Percentiles rank a stretch among this genome's conserved stretches.
Conservation (phyloP, 2,797 vertebrate species). For the Falco peregrinus region DNA sequence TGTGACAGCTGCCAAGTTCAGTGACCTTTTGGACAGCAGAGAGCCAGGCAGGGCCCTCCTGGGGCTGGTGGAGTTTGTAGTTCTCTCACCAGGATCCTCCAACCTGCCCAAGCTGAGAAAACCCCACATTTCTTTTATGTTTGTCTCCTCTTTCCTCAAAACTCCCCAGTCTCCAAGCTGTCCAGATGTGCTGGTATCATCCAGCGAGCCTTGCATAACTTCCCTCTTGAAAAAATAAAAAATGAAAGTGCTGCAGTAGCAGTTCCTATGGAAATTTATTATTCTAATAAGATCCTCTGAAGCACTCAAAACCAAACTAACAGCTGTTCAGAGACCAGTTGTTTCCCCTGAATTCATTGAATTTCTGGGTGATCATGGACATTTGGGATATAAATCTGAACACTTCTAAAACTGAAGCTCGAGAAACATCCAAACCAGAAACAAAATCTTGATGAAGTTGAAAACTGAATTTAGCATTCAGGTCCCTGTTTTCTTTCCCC, state of each 20-base stretch:
- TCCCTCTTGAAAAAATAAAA: not conserved
- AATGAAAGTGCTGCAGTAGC: slow-evolving; percentile 6
- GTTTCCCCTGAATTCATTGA: slow-evolving; percentile 37
- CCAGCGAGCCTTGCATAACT: slow-evolving; percentile 26
- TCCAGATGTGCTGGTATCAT: slow-evolving; percentile 54
- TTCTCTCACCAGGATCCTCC: not conserved
- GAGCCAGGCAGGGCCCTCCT: not conserved
- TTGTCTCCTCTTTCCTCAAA: not conserved
- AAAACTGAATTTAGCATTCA: not conserved
- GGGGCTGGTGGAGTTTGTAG: not conserved
- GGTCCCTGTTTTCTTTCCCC: not conserved
- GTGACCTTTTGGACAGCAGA: not conserved
- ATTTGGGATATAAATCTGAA: not conserved
- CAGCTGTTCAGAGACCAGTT: slow-evolving; percentile 56
- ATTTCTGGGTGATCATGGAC: slow-evolving; percentile 40
- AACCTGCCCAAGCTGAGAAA: not conserved
- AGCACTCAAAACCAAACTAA: slow-evolving; percentile 32
- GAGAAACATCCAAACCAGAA: slow-evolving; percentile 1
- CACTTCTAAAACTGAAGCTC: not conserved
- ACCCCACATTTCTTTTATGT: not conserved
- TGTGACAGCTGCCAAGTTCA: not conserved
- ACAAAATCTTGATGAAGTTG: not conserved
- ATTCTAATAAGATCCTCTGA: slow-evolving; percentile 61
- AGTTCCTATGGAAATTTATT: slow-evolving; percentile 59
- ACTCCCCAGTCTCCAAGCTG: not conserved